Base-by-base conservation (phyloP, 2,797 vertebrate genomes). In the Chaenodraco wilsoni region DNA sequence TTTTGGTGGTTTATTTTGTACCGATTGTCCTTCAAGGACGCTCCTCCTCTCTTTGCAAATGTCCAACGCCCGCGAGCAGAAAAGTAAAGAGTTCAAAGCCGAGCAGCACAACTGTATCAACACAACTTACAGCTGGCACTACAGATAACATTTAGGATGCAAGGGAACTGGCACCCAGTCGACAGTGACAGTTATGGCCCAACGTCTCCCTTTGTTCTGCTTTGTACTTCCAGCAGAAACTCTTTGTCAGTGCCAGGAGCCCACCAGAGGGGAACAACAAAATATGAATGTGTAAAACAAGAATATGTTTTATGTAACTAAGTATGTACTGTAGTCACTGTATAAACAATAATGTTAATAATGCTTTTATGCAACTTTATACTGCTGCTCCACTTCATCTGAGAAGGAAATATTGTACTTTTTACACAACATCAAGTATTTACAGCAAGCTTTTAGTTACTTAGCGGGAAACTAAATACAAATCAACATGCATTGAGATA, bases 101-200 rank as follows among this genome's bases (percentile, higher is more conserved):
- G 17, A 71, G 66, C 62, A 65, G 77, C 79, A 88, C 71, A 89
- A 82, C 81, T 88, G 84, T 80, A 88, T 89, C 87, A 79, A 79
- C 68, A 76, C 62, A 82, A 90, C 66, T 74, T 83, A 76, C 81
- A 89, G 82, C 91, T 91, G 89, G 84, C 72, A 63, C 23, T 14
- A 62, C 33, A 90, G 89, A 92, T 91, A 90, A 88, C 78, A 84
- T 60, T 78, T 78, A 55, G 87, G 76, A 89, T 85, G 81, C 84
- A 72, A 80, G 82, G 80, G 76, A 89, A 87, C 27, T 91, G 90
- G 89, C 87, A 65, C 76, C 57, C 54, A 50, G 65, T 82, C 67
- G 52, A 63, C 69, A 76, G 83, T 81, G 63, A 68, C 84, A 70
- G 70, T 56, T 66, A 74, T 84, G 76, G 79, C 77, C 78, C 76